Base-by-base conservation (phyloP, 2,888 invertebrate species). In the Leptopilina syphax region DNA sequence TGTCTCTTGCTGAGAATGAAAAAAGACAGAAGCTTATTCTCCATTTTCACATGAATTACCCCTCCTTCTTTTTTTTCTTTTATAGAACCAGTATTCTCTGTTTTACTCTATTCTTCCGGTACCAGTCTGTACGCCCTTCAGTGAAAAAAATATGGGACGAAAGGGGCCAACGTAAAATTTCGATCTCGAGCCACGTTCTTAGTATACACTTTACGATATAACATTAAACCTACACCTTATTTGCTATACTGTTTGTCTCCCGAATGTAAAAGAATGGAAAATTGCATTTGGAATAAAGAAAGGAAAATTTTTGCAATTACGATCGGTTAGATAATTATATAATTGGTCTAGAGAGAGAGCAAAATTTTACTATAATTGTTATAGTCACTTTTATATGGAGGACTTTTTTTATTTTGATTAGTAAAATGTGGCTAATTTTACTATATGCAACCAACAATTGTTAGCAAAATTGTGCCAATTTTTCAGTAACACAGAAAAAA, bases 121-220 rank as follows among this genome's bases (percentile, higher is more conserved):
- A 66, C 66, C 66, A 66, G 66, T 66, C n/a, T 0, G 44, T 67
- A 47, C 9, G 3, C 47, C n/a, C 47, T 18, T 47, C 18, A 67
- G 67, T n/a, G 67, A 66, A 9, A 67, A 34, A 67, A 67, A 67
- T 67, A 67, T 67, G 67, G 44, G 44, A 67, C 41, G 44, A 67
- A 67, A 44, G 67, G 67, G 67, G 18, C 67, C n/a, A 41, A 44
- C 63, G 24, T 63, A 47, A 67, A 44, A 67, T 67, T 67, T 67
- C 67, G 67, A 67, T 67, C 41, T 18, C 67, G 44, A 65, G 12
- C 65, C 44, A 67, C 67, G 67, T 67, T 41, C 47, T 47, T 44
- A 44, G n/a, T 18, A 34, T 34, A n/a, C 44, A 41, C 67, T 67
- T 67, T 67, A 67, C 47, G 18, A 67, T 67, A 8, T 44, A 67